phyloP scores from a whole-genome alignment of 2,888 invertebrate genomes.

The Tenthredo amoena region DNA sequence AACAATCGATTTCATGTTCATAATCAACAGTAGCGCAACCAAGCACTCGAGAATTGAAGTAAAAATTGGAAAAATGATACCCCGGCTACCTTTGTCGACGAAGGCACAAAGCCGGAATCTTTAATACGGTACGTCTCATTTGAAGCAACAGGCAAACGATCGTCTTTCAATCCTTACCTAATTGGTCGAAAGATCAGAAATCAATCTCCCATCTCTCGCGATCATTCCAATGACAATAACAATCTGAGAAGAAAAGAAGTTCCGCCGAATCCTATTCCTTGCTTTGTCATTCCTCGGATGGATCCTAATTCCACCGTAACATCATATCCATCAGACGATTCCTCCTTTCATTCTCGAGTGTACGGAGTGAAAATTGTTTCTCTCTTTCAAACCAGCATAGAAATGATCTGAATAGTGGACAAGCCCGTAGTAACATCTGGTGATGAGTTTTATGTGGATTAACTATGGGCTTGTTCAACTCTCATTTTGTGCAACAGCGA shows the following conservation, averaged over 20 bases:
- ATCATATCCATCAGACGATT: neutral
- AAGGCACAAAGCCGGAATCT: slow-evolving; percentile 19
- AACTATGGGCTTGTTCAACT: neutral
- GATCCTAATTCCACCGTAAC: neutral
- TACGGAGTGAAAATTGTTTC: neutral
- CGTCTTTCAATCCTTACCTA: neutral
- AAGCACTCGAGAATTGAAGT: neutral
- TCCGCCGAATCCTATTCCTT: neutral
- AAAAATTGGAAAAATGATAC: slow-evolving; percentile 37
- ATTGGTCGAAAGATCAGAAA: slow-evolving; percentile 31
- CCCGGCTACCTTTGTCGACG: slow-evolving; percentile 3
- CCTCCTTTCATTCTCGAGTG: neutral
- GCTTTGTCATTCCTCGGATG: neutral
- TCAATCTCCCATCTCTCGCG: neutral
- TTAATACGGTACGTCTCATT: slow-evolving; percentile 42
- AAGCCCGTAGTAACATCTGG: neutral
- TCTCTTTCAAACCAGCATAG: neutral
- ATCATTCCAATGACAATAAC: neutral
- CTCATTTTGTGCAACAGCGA: slow-evolving; percentile 3
- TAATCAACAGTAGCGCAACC: neutral
- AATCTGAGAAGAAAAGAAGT: neutral
- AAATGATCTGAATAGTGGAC: neutral
- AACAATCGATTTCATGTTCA: slow-evolving; percentile 32
- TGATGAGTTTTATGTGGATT: neutral
- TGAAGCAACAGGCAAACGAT: slow-evolving; percentile 27